phyloP scores from a whole-genome alignment of 2,888 invertebrate genomes.

The Lepetodrilus schrolli region DNA sequence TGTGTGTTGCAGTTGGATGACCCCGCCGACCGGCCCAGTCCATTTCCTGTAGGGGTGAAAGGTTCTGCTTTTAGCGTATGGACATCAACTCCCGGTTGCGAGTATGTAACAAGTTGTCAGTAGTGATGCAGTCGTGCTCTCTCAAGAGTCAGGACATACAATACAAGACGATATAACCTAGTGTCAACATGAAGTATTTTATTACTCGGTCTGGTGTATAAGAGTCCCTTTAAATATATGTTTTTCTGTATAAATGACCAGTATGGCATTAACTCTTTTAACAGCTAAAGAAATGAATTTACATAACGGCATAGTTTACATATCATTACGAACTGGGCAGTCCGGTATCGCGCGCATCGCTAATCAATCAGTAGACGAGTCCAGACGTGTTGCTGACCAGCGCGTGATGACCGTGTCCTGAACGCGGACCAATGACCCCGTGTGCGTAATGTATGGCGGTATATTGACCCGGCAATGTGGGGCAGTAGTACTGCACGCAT shows the following conservation, averaged over 20 bases:
- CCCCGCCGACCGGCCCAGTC: conserved; percentile 58
- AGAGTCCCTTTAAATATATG: background rate
- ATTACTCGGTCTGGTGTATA: background rate
- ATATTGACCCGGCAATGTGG: conserved; percentile 14
- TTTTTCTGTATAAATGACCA: background rate
- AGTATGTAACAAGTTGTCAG: conserved; percentile 41
- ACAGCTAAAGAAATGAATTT: background rate
- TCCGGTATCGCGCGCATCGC: background rate
- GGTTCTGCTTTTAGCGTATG: conserved; percentile 32
- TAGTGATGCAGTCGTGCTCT: background rate
- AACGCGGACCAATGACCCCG: conserved; percentile 28
- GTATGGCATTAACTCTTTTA: background rate
- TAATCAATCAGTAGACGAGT: background rate
- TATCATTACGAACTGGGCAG: background rate
- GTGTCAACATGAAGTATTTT: background rate
- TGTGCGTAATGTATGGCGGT: conserved; percentile 27
- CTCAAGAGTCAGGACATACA: background rate
- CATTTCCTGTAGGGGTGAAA: conserved; percentile 53
- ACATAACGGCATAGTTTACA: background rate
- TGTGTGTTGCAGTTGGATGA: conserved; percentile 60
- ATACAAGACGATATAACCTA: background rate
- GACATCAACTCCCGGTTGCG: conserved; percentile 40
- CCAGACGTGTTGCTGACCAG: conserved; percentile 15
- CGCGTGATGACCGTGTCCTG: conserved; percentile 10
- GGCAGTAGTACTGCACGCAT: conserved; percentile 15